Evolutionary conservation across 2,888 invertebrate species (phyloP).

Genomic region (Pristionchus entomophagus): DNA sequence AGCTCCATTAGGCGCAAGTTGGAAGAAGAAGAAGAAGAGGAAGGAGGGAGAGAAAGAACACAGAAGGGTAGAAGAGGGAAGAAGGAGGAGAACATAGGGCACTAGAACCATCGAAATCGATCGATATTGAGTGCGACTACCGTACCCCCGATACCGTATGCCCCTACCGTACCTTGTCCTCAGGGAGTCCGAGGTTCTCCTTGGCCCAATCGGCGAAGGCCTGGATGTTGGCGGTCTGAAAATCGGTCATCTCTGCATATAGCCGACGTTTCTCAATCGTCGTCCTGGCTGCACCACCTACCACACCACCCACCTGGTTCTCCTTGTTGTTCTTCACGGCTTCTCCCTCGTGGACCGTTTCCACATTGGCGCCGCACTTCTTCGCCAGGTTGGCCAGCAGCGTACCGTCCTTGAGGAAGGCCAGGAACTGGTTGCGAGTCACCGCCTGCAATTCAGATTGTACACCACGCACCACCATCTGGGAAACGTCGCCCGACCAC

Average conservation of each 20-base stretch:
- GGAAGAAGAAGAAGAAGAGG: background rate
- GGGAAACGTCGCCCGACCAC: too few species aligned
- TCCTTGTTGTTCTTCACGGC: constrained; percentile 69
- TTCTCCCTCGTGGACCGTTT: constrained; percentile 64
- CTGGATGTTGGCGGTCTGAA: constrained; percentile 70
- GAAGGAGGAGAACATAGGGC: background rate
- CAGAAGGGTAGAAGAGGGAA: background rate
- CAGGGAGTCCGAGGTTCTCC: constrained; percentile 62
- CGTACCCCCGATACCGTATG: background rate
- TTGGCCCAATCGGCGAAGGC: constrained; percentile 70
- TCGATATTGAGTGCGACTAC: background rate
- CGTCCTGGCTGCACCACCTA: background rate
- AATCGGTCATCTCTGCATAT: background rate
- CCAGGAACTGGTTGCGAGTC: constrained; percentile 72
- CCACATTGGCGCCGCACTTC: constrained; percentile 54
- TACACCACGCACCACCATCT: background rate
- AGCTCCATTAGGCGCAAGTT: constrained; percentile 33
- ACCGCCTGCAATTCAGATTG: constrained; percentile 50
- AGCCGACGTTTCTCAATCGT: background rate
- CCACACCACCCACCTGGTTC: constrained; percentile 47
- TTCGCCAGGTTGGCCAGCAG: constrained; percentile 71
- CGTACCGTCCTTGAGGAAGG: constrained; percentile 69
- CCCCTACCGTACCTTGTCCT: constrained; percentile 58
- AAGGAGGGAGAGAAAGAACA: constrained; percentile 4
- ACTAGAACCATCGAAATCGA: background rate